phyloP scores from a whole-genome alignment of 2,113 vertebrate species.

The Okapia johnstoni region DNA sequence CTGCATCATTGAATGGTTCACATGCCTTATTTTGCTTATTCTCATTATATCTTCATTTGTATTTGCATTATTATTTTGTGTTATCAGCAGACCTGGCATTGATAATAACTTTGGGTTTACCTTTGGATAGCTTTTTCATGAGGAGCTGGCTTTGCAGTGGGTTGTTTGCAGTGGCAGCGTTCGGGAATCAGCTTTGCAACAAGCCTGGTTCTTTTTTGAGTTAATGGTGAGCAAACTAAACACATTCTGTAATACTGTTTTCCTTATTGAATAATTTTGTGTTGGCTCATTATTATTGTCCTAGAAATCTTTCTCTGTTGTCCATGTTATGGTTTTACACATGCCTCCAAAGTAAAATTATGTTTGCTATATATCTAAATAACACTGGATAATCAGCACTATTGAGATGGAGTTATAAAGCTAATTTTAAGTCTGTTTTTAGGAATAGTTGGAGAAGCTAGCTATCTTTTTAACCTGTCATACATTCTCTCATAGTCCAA shows the following conservation, averaged over 20 bases:
- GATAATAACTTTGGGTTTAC: constrained; percentile 71
- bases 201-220: constrained; percentile 99
- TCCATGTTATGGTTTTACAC: background rate
- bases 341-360: background rate
- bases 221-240: constrained; percentile 91
- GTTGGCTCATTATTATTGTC: background rate
- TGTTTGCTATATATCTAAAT: background rate
- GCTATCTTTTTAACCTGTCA: background rate
- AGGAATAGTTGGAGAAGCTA: background rate
- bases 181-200: constrained; percentile 95
- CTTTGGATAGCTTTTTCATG: constrained; percentile 92
- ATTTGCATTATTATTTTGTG: constrained; percentile 40
- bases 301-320: background rate
- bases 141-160: constrained; percentile 98
- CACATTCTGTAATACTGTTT: background rate
- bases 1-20: constrained; percentile 64
- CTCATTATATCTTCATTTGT: constrained; percentile 71
- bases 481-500: background rate
- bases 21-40: constrained; percentile 71
- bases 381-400: background rate
- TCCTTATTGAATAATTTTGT: background rate
- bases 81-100: constrained; percentile 56
- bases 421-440: background rate
- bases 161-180: constrained; percentile 98
- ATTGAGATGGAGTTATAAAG: background rate